Percentiles rank a stretch among this genome's conserved stretches.
Conservation (phyloP, 1,140 invertebrate genomes). For the Heliconius hewitsoni region DNA sequence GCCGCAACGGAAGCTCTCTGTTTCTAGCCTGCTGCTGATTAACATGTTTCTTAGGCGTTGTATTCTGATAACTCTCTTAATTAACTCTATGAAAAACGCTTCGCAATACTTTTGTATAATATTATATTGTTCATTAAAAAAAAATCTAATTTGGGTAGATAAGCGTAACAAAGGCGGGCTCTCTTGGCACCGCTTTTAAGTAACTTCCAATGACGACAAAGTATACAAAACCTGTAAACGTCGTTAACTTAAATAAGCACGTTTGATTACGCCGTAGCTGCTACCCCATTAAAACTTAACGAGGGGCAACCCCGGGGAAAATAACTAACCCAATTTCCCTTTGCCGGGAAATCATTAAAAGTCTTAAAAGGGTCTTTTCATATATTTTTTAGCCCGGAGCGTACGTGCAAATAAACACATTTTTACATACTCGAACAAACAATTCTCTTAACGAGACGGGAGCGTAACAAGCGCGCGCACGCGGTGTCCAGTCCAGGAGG, state of each 20-base stretch:
- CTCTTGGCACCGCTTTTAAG: constrained; percentile 49
- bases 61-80: constrained; percentile 42
- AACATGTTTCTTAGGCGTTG: constrained; percentile 53
- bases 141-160: constrained; percentile 36
- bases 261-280: constrained; percentile 80
- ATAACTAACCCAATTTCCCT: constrained; percentile 82
- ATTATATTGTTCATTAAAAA: constrained; percentile 41
- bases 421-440: constrained; percentile 81
- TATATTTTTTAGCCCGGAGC: constrained; percentile 78
- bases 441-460: constrained; percentile 78
- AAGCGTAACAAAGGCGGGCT: constrained; percentile 43
- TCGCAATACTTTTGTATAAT: constrained; percentile 14
- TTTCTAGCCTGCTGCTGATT: constrained; percentile 59
- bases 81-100: constrained; percentile 41
- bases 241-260: constrained; percentile 81
- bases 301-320: constrained; percentile 79
- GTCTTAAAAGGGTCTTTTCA: constrained; percentile 82
- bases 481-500: constrained; percentile 50
- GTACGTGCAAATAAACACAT: constrained; percentile 81
- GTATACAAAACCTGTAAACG: constrained; percentile 70
- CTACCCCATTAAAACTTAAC: constrained; percentile 81
- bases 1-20: constrained; percentile 55
- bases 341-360: constrained; percentile 82
- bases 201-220: constrained; percentile 74
- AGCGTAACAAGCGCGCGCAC: constrained; percentile 67